Conservation (phyloP, 1,140 invertebrate species). For the Stenopsyche tienmushanensis region DNA sequence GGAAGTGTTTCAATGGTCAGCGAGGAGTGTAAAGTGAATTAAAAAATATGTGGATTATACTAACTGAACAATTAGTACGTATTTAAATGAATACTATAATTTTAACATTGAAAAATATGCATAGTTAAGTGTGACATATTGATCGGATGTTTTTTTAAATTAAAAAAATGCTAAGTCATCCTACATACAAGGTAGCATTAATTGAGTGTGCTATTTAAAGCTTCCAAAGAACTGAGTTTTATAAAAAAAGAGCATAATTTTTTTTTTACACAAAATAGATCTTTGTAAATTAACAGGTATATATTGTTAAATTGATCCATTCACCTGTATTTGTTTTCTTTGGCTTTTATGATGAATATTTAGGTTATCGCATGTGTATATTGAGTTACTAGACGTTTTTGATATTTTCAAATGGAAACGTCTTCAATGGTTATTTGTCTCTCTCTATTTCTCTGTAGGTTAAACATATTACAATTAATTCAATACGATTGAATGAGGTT, state of each 20-base stretch:
- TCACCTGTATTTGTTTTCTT: neutral
- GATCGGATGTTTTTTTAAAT: neutral
- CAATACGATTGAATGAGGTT: neutral
- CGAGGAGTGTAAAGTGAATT: constrained; percentile 2
- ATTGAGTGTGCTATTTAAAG: neutral
- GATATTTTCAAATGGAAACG: too few species aligned
- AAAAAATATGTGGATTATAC: neutral
- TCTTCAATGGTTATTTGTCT: neutral
- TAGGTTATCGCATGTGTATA: neutral
- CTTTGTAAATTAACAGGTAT: neutral
- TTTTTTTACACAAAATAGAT: neutral
- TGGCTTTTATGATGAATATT: neutral
- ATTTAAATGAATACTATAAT: neutral
- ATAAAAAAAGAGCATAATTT: neutral
- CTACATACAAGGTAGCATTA: neutral
- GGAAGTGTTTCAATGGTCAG: constrained; percentile 8
- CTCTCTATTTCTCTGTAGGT: neutral
- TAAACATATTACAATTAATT: neutral
- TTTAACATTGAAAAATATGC: neutral
- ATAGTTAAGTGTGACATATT: neutral
- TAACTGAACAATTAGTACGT: neutral
- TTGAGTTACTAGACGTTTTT: neutral
- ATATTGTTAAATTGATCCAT: neutral
- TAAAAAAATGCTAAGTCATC: constrained; percentile 6
- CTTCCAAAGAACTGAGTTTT: constrained; percentile 12